Evolutionary conservation across 2,113 vertebrate genomes (phyloP), one percentile per base, ranked within the genome.

Genomic region (Galeopterus variegatus): DNA sequence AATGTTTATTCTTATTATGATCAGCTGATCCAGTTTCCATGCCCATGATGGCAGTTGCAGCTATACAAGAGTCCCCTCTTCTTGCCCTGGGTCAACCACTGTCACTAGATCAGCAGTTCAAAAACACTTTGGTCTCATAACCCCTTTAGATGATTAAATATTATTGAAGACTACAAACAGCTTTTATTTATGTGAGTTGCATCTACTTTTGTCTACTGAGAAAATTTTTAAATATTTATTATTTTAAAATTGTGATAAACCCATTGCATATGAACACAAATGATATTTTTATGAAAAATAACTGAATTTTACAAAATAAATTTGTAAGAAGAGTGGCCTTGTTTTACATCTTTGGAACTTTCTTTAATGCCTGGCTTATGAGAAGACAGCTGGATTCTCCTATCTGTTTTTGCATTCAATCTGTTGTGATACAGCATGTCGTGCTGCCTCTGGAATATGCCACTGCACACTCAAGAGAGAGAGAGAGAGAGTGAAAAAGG

Each of bases 201-300:
- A 50, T 24, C 7, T 50, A 21, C 33, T 67, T 79, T 81, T 54
- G 79, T 58, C 17, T 64, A 36, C 18, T 54, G 69, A 83, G 45
- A 94, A 76, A 72, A 33, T 72, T 19, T 14, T 3, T 82, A 75
- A 41, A 8, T 81, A 69, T 48, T 79, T 69, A 26, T 23, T 90
- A 54, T 75, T 72, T 90, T 67, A 7, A 94, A 84, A 76, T 33
- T 6, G 8, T 64, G 41, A 10, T 7, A 65, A 62, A 70, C 7
- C 31, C 75, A 73, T 72, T 5, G 58, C 21, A 41, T 56, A 60
- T n/a, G 5, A 69, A 58, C 5, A 60, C 28, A 97, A 91, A 76
- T 64, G 7, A 31, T 58, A 75, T 19, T 90, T 96, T 92, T 65
- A 83, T 84, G 41, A 92, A 90, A 76, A 92, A 81, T 45, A 85